These are phyloP conservation scores for Calvadosia cruxmelitensis DNA, from an alignment of 30 jellyfish, hydroid and myxozoan species.

Conservation along the genomic window DNA sequence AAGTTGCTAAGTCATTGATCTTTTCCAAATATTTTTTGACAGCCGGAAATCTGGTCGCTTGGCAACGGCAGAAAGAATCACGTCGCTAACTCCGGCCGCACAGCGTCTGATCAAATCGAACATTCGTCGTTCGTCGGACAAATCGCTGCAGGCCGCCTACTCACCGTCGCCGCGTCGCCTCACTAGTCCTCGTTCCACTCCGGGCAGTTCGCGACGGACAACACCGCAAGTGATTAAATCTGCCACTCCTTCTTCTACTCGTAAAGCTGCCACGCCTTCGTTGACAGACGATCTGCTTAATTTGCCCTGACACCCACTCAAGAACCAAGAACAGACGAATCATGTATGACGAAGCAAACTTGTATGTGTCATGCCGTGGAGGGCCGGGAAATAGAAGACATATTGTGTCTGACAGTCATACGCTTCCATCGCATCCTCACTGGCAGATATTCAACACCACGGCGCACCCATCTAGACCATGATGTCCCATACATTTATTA, in stretches of 20 bases:
- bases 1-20: no score
- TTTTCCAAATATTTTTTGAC: no score
- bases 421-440: no score
- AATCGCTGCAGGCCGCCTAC: slow-evolving; percentile 62
- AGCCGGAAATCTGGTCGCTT: slow-evolving; percentile 32
- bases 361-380: no score
- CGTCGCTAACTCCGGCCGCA: slow-evolving; percentile 90
- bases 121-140: slow-evolving; percentile 45
- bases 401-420: no score
- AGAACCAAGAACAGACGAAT: no score
- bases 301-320: no score
- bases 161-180: slow-evolving; percentile 61
- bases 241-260: slow-evolving; percentile 49
- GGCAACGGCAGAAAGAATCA: slow-evolving; percentile 45
- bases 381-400: no score
- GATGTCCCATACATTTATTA: no score
- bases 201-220: slow-evolving; percentile 19
- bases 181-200: slow-evolving; percentile 36
- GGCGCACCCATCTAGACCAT: no score
- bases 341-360: no score
- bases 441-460: no score
- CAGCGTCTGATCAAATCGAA: slow-evolving; percentile 78
- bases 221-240: slow-evolving; percentile 51
- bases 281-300: slow-evolving; percentile 68
- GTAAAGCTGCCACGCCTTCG: slow-evolving; percentile 30